Evolutionary conservation across 2,113 vertebrate species (phyloP).

Genomic region (Heptranchias perlo): DNA sequence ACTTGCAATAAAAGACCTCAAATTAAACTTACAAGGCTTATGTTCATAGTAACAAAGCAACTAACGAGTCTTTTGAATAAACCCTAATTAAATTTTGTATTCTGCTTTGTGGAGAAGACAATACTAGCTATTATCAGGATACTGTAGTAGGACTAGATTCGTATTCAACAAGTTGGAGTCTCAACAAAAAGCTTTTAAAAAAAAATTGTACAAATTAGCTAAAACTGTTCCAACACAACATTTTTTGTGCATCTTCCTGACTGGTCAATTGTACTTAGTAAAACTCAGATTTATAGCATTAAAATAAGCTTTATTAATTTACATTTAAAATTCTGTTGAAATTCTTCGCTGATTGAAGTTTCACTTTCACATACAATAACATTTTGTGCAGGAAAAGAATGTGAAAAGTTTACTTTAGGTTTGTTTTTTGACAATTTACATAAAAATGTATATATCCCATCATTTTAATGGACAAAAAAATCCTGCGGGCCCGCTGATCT

Average conservation of each 20-base stretch:
- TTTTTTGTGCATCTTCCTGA: background rate
- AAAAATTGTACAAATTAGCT: background rate
- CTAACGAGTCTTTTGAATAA: background rate
- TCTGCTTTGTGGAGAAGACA: background rate
- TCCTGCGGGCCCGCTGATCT: background rate
- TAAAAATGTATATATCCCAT: background rate
- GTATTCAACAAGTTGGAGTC: background rate
- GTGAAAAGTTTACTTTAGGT: background rate
- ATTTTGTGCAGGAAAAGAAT: background rate
- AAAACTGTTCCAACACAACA: background rate
- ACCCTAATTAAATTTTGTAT: background rate
- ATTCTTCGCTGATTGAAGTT: background rate
- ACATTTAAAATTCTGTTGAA: background rate
- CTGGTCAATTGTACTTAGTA: background rate
- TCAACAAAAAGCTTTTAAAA: background rate
- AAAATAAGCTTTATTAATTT: background rate
- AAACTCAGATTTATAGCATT: background rate
- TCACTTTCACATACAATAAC: background rate
- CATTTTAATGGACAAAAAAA: background rate
- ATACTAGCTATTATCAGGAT: background rate
- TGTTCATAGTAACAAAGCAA: background rate
- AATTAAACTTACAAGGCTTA: background rate
- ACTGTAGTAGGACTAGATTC: background rate
- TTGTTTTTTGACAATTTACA: slow-evolving; percentile 2
- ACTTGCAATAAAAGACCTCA: background rate